These are phyloP conservation scores for Porites divaricata DNA, from an alignment of 92 coral and sea anemone genomes.

Conservation along the genomic window DNA sequence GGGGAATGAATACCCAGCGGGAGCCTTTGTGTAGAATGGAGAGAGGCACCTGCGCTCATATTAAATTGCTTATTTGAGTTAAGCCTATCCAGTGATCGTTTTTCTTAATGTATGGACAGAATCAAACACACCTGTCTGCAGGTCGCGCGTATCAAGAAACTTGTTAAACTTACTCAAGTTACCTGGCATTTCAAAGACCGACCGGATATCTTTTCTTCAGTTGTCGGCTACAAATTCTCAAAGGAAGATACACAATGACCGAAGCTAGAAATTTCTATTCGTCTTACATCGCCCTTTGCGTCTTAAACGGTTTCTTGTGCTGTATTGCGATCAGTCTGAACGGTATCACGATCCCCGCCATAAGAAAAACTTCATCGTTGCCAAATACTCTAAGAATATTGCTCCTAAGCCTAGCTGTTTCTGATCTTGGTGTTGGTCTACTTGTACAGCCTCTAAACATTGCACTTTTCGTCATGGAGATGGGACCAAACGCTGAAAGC, in stretches of 20 bases:
- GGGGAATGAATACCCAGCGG: too few relatives aligned
- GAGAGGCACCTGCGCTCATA: too few relatives aligned
- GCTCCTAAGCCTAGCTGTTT: background rate
- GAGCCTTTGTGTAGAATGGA: too few relatives aligned
- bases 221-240: too few relatives aligned
- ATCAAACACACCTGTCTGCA: too few relatives aligned
- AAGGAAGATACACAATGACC: background rate
- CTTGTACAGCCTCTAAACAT: background rate
- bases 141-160: too few relatives aligned
- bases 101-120: too few relatives aligned
- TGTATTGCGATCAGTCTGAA: background rate
- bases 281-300: background rate
- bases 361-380: background rate
- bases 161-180: too few relatives aligned
- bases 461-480: background rate
- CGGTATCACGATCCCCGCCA: background rate
- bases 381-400: background rate
- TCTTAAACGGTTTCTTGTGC: background rate
- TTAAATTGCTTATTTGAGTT: too few relatives aligned
- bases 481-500: background rate
- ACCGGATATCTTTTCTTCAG: too few relatives aligned
- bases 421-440: constrained; percentile 8
- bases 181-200: too few relatives aligned
- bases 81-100: too few relatives aligned
- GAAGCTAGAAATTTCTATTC: background rate